Evolutionary conservation across 2,888 invertebrate species (phyloP).

Genomic region (Trichogramma dendrolimi): DNA sequence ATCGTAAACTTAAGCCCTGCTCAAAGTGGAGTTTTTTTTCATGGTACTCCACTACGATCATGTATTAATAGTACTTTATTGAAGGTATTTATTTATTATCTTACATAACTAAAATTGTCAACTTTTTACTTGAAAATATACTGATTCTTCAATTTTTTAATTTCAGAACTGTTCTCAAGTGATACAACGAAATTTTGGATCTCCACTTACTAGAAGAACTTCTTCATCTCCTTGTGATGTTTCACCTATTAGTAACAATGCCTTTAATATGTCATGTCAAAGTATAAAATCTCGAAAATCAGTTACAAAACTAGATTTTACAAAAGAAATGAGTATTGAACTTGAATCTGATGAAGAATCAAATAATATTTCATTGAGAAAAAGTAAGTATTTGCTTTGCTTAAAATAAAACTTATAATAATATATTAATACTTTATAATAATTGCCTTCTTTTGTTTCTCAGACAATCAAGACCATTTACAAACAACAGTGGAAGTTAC

Average conservation of each 20-base stretch:
- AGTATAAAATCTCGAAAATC: slow-evolving; percentile 38
- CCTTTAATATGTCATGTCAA: slow-evolving; percentile 38
- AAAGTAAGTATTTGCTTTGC: slow-evolving; percentile 3
- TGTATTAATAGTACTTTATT: slow-evolving; percentile 12
- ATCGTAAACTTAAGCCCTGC: slow-evolving; percentile 38
- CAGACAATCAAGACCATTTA: neutral
- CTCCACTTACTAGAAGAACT: slow-evolving; percentile 33
- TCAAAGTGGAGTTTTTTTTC: slow-evolving; percentile 44
- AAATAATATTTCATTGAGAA: slow-evolving; percentile 15
- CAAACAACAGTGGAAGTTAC: slow-evolving; percentile 13
- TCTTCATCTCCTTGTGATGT: slow-evolving; percentile 41
- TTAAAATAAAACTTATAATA: slow-evolving; percentile 7
- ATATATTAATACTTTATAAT: neutral
- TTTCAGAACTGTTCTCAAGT: slow-evolving; percentile 30
- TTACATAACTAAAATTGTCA: neutral
- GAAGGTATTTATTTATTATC: slow-evolving; percentile 1
- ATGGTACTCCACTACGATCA: slow-evolving; percentile 43
- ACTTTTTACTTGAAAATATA: neutral
- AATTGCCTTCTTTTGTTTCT: neutral
- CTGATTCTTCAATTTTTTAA: slow-evolving; percentile 6
- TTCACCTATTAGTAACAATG: slow-evolving; percentile 41
- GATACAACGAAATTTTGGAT: slow-evolving; percentile 36
- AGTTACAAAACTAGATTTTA: slow-evolving; percentile 40
- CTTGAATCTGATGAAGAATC: slow-evolving; percentile 27
- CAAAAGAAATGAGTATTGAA: slow-evolving; percentile 43